Evolutionary conservation across 2,113 vertebrate species (phyloP).

Genomic region (Nestor notabilis): DNA sequence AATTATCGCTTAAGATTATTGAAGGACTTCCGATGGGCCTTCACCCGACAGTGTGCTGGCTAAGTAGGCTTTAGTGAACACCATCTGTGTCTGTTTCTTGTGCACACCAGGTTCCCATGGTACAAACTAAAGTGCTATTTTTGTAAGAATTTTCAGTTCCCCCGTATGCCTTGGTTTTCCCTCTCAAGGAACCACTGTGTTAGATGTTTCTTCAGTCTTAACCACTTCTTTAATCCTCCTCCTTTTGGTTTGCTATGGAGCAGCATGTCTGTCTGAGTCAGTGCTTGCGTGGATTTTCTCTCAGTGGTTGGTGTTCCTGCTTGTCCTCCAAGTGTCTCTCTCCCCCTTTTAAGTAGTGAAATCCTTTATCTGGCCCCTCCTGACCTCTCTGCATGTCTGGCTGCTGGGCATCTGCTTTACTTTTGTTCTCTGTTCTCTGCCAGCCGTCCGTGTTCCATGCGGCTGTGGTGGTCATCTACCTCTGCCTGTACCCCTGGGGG

Average conservation of each 20-base stretch:
- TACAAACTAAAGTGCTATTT: neutral
- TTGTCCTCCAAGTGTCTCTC: neutral
- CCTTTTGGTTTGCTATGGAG: neutral
- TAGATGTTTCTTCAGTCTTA: neutral
- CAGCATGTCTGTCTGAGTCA: neutral
- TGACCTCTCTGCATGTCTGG: conserved; percentile 15
- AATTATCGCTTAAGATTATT: conserved; percentile 1
- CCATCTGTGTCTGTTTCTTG: conserved; percentile 24
- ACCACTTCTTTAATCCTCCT: conserved; percentile 1
- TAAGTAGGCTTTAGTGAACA: neutral
- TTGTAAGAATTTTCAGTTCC: neutral
- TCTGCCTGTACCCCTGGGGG: neutral
- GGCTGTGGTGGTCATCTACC: neutral
- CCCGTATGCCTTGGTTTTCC: neutral
- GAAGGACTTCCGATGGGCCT: neutral
- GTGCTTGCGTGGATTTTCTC: neutral
- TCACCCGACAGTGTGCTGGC: neutral
- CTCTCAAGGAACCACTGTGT: neutral
- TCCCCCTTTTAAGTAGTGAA: conserved; percentile 26
- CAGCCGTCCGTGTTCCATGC: neutral
- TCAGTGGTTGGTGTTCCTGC: neutral
- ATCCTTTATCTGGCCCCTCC: conserved; percentile 43
- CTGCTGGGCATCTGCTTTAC: neutral
- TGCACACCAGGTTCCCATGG: neutral
- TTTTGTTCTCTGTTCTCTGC: neutral